These are phyloP conservation scores for Dasysyrphus albostriatus DNA, from an alignment of 2,888 invertebrate genomes.

Conservation along the genomic window DNA sequence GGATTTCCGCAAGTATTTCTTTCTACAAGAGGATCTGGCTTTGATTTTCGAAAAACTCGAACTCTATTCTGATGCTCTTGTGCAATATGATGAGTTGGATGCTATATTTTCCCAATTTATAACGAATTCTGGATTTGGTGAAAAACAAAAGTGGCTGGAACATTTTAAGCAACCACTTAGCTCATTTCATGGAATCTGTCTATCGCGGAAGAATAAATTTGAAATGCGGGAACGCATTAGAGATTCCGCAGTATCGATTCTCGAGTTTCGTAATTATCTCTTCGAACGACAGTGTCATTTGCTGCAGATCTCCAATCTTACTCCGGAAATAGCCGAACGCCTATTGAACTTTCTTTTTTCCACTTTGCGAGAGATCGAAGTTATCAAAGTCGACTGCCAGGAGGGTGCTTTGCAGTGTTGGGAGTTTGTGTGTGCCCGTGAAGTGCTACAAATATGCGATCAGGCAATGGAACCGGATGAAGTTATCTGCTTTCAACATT, in stretches of 20 bases:
- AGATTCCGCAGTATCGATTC: conserved; percentile 86
- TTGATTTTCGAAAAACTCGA: conserved; percentile 97
- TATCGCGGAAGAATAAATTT: conserved; percentile 86
- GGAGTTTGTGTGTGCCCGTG: conserved; percentile 95
- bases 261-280: conserved; percentile 96
- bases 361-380: conserved; percentile 92
- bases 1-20: conserved; percentile 97
- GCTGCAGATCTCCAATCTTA: conserved; percentile 84
- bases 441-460: conserved; percentile 93
- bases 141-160: conserved; percentile 93
- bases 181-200: conserved; percentile 92
- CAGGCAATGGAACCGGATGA: conserved; percentile 87
- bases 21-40: conserved; percentile 97
- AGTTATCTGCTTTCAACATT: conserved; percentile 91
- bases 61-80: conserved; percentile 95
- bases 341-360: conserved; percentile 96
- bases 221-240: conserved; percentile 83
- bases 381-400: conserved; percentile 91
- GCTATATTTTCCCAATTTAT: conserved; percentile 98
- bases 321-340: conserved; percentile 91
- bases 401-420: conserved; percentile 95
- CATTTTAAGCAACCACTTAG: conserved; percentile 92
- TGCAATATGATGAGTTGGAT: conserved; percentile 98
- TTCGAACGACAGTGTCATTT: conserved; percentile 96
- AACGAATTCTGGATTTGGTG: conserved; percentile 95